These are phyloP conservation scores for Cephonodes hylas DNA, from an alignment of 2,888 invertebrate genomes.

Conservation along the genomic window DNA sequence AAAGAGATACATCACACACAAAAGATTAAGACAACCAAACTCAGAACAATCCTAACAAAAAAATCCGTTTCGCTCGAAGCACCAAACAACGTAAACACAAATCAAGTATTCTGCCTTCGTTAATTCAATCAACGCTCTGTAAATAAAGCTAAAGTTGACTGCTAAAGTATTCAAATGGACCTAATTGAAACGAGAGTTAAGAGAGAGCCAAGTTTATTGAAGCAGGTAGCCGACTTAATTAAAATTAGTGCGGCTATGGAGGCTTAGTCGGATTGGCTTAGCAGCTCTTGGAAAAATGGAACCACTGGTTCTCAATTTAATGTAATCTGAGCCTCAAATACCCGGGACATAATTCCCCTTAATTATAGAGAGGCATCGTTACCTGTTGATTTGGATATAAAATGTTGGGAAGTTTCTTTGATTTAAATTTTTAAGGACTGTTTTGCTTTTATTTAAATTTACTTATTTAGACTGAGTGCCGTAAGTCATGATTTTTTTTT, in stretches of 20 bases:
- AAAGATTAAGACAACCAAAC: too few species aligned
- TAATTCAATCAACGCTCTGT: not conserved
- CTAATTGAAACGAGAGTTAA: constrained; percentile 9
- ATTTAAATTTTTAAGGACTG: too few species aligned
- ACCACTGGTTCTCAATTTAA: not conserved
- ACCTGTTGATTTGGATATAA: too few species aligned
- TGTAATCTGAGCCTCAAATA: too few species aligned
- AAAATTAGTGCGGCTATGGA: constrained; percentile 14
- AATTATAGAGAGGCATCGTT: too few species aligned
- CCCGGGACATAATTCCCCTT: too few species aligned
- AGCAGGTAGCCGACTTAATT: constrained; percentile 30
- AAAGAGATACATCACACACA: too few species aligned
- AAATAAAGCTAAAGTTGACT: not conserved
- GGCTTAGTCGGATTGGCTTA: not conserved
- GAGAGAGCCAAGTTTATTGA: constrained; percentile 19
- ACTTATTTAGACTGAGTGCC: too few species aligned
- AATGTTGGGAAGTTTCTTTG: too few species aligned
- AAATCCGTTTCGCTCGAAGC: not conserved
- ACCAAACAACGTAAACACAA: not conserved
- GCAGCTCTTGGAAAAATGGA: not conserved
- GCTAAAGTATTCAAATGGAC: constrained; percentile 8
- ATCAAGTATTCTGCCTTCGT: not conserved
- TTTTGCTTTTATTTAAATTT: too few species aligned
- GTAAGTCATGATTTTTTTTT: too few species aligned
- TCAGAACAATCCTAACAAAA: not conserved